Evolutionary conservation across 2,888 invertebrate genomes (phyloP).

Genomic region (Melipona bicolor): DNA sequence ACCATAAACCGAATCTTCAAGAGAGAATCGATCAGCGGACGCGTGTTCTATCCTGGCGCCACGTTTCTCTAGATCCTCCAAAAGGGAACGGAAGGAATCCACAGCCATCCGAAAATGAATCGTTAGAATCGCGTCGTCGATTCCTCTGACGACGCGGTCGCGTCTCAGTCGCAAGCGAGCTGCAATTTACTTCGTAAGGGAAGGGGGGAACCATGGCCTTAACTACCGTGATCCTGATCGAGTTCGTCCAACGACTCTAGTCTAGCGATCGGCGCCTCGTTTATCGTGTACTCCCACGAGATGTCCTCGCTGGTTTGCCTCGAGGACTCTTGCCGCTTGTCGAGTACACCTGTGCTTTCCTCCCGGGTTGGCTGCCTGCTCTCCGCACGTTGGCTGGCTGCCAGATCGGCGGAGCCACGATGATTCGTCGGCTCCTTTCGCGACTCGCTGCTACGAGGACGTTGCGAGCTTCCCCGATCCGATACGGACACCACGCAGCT

Average conservation of each 20-base stretch:
- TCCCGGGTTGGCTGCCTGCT: neutral
- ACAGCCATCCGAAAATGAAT: slow-evolving; percentile 53
- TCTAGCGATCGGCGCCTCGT: slow-evolving; percentile 87
- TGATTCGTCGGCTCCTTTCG: slow-evolving; percentile 74
- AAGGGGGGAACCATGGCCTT: slow-evolving; percentile 52
- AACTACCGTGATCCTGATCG: slow-evolving; percentile 85
- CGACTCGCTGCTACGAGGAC: slow-evolving; percentile 78
- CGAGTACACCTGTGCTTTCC: slow-evolving; percentile 44
- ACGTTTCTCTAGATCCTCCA: slow-evolving; percentile 20
- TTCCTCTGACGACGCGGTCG: slow-evolving; percentile 27
- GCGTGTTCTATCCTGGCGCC: slow-evolving; percentile 9
- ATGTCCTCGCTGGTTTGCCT: slow-evolving; percentile 81
- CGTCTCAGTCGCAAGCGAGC: slow-evolving; percentile 36
- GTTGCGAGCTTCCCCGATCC: slow-evolving; percentile 67
- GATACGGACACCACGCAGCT: slow-evolving; percentile 77
- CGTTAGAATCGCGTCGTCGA: slow-evolving; percentile 13
- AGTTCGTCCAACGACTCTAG: slow-evolving; percentile 88
- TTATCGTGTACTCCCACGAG: slow-evolving; percentile 82
- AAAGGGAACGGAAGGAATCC: slow-evolving; percentile 56
- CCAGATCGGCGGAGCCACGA: slow-evolving; percentile 53
- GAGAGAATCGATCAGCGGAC: slow-evolving; percentile 20
- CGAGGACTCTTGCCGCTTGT: slow-evolving; percentile 76
- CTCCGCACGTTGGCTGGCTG: slow-evolving; percentile 46
- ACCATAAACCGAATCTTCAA: neutral
- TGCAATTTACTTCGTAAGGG: slow-evolving; percentile 29